These are phyloP conservation scores for Trachymyrmex septentrionalis DNA, from an alignment of 1,140 invertebrate species.

Conservation along the genomic window DNA sequence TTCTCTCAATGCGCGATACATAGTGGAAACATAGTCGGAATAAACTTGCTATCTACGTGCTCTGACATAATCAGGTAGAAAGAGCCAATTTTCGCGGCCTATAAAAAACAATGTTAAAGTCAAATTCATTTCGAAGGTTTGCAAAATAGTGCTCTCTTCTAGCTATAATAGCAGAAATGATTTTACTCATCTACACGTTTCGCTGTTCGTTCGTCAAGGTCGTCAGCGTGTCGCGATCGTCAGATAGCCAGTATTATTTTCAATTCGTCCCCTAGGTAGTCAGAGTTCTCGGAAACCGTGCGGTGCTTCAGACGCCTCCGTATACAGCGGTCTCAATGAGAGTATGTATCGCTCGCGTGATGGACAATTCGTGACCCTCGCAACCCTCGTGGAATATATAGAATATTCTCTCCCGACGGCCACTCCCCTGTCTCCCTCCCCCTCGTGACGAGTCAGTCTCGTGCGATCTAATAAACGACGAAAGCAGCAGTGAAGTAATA, in stretches of 20 bases:
- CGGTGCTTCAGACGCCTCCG: not conserved
- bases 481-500: conserved; percentile 41
- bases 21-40: no score
- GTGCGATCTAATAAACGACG: not conserved
- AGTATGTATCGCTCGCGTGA: not conserved
- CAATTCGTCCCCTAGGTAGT: conserved; percentile 23
- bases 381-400: conserved; percentile 7
- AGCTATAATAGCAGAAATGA: not conserved
- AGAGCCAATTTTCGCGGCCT: not conserved
- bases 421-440: not conserved
- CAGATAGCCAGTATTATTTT: conserved; percentile 32
- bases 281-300: not conserved
- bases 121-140: not conserved
- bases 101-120: not conserved
- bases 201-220: conserved; percentile 2
- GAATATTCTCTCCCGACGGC: not conserved
- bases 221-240: conserved; percentile 13
- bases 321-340: not conserved
- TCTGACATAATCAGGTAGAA: not conserved
- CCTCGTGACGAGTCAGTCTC: not conserved
- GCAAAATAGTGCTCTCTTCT: not conserved
- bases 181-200: not conserved
- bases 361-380: not conserved
- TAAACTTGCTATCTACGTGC: not conserved
- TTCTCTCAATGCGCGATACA: no score